A percentile compares a stretch with the other conserved stretches of the same genome.
phyloP scores from a whole-genome alignment of 2,888 invertebrate genomes.

The Agelastica alni region DNA sequence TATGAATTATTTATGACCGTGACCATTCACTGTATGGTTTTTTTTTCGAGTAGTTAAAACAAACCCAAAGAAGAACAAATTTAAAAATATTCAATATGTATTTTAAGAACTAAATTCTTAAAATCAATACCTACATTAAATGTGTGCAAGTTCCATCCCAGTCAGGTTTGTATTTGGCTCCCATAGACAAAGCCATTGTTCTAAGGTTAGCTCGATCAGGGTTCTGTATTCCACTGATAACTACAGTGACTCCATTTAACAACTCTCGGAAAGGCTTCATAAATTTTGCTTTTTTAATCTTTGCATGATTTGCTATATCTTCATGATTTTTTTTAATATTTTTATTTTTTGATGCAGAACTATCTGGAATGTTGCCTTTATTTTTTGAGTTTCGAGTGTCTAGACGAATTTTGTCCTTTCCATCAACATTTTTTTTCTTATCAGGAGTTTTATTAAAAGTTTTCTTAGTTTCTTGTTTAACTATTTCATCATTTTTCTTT shows the following conservation, averaged over 20 bases:
- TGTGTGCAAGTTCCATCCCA: constrained; percentile 81
- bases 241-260: constrained; percentile 71
- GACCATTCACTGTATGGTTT: too few species aligned
- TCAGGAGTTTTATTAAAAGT: neutral
- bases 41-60: too few species aligned
- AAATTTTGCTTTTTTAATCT: constrained; percentile 36
- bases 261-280: constrained; percentile 63
- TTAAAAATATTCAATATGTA: too few species aligned
- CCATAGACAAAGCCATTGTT: constrained; percentile 72
- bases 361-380: constrained; percentile 1
- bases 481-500: constrained; percentile 37
- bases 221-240: constrained; percentile 87
- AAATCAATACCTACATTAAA: constrained; percentile 70
- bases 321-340: constrained; percentile 16
- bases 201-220: constrained; percentile 73
- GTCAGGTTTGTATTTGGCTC: constrained; percentile 76
- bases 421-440: constrained; percentile 33
- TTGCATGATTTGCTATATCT: constrained; percentile 34
- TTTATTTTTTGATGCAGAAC: constrained; percentile 18
- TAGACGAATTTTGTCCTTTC: constrained; percentile 49
- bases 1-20: too few species aligned
- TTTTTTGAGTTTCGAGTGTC: neutral
- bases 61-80: too few species aligned
- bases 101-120: too few species aligned
- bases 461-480: constrained; percentile 45